Percentiles rank a stretch among this genome's conserved stretches.
These are phyloP conservation scores for Heliconius congener DNA, from an alignment of 1,140 invertebrate species.

Conservation along the genomic window DNA sequence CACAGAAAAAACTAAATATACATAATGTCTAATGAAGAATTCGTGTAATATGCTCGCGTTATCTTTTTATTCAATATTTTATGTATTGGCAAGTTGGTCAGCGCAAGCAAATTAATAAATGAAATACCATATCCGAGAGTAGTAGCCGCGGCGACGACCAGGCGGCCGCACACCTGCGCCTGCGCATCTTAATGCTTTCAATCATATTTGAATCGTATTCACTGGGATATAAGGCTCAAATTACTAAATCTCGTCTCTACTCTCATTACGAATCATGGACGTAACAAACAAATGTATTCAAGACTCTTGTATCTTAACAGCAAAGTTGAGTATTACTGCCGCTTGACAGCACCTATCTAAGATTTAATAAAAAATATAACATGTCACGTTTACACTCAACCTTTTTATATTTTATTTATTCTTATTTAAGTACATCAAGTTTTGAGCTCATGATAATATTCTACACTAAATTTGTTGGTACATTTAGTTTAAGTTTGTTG, in stretches of 20 bases:
- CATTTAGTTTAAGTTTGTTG: too few species aligned
- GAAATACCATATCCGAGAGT: constrained; percentile 76
- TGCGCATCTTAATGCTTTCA: constrained; percentile 61
- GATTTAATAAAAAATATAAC: constrained; percentile 14
- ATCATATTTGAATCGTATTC: constrained; percentile 42
- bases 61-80: constrained; percentile 50
- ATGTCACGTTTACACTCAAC: neutral
- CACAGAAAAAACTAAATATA: neutral
- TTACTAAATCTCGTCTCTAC: constrained; percentile 35
- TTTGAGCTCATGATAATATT: too few species aligned
- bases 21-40: neutral
- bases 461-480: too few species aligned
- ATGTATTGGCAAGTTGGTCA: constrained; percentile 63
- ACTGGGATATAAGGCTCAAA: neutral
- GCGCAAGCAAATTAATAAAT: constrained; percentile 78
- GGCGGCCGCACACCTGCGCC: constrained; percentile 77
- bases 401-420: neutral
- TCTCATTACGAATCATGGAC: constrained; percentile 78
- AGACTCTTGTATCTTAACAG: constrained; percentile 74
- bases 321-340: constrained; percentile 69
- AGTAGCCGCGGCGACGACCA: constrained; percentile 74
- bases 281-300: constrained; percentile 77
- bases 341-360: constrained; percentile 44
- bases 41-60: constrained; percentile 34
- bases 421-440: too few species aligned